A percentile compares a stretch with the other conserved stretches of the same genome.
Evolutionary conservation across 1,140 invertebrate genomes (phyloP).

Genomic region (Drosophila elegans): DNA sequence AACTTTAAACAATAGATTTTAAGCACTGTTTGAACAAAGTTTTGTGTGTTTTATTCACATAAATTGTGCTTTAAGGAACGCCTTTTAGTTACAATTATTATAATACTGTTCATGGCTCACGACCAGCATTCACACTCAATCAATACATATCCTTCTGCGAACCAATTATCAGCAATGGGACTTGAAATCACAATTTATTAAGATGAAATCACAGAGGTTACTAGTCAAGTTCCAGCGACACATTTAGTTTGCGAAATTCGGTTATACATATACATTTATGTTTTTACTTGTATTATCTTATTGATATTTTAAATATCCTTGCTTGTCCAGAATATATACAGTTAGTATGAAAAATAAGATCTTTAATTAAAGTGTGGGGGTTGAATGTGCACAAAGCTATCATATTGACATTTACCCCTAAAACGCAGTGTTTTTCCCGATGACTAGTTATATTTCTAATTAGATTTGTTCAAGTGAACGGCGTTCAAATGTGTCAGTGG

Average conservation of each 20-base stretch:
- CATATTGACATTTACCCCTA: too few species aligned
- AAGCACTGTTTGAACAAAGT: constrained; percentile 2
- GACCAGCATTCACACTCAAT: constrained; percentile 38
- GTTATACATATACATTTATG: neutral
- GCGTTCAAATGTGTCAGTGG: constrained; percentile 1
- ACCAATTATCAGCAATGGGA: constrained; percentile 28
- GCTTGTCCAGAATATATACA: too few species aligned
- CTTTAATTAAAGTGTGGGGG: too few species aligned
- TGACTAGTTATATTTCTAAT: too few species aligned
- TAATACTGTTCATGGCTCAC: constrained; percentile 73
- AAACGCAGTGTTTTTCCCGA: too few species aligned
- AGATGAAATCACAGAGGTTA: constrained; percentile 71
- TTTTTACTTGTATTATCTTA: neutral
- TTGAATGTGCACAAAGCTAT: too few species aligned
- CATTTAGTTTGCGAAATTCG: neutral
- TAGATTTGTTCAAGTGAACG: too few species aligned
- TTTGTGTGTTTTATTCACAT: neutral
- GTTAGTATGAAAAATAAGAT: too few species aligned
- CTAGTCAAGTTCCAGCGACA: constrained; percentile 9
- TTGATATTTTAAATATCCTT: neutral
- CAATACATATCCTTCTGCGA: constrained; percentile 20
- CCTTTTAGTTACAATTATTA: constrained; percentile 21
- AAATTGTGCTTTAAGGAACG: constrained; percentile 26
- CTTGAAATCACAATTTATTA: constrained; percentile 76
- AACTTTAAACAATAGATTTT: constrained; percentile 6